Percentiles rank a stretch among this genome's conserved stretches.
Evolutionary conservation across 1,140 invertebrate species (phyloP).

Genomic region (Ephestia elutella): DNA sequence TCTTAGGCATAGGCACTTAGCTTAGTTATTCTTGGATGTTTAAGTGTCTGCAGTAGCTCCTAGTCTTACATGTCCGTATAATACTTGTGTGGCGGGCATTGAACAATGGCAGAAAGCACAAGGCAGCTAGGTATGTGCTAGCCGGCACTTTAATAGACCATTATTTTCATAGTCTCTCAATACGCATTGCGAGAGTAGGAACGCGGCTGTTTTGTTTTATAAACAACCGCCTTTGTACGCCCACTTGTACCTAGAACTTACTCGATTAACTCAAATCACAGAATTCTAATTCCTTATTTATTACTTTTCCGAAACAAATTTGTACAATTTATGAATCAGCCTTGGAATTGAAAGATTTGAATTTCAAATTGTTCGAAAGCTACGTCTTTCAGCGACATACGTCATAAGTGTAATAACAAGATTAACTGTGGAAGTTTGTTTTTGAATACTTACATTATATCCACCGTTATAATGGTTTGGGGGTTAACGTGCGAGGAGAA

Average conservation of each 20-base stretch:
- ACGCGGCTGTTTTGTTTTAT: conserved; percentile 55
- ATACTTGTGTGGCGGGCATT: conserved; percentile 5
- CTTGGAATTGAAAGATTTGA: conserved; percentile 24
- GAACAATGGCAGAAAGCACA: conserved; percentile 26
- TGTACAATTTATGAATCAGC: conserved; percentile 15
- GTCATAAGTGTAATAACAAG: conserved; percentile 5
- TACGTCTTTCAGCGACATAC: not conserved
- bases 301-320: conserved; percentile 20
- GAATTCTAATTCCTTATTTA: conserved; percentile 29
- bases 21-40: not conserved
- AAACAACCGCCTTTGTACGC: conserved; percentile 60
- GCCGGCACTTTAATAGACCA: conserved; percentile 31
- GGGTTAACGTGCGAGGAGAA: conserved; percentile 11
- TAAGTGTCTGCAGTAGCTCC: not conserved
- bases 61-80: not conserved
- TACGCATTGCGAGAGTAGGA: conserved; percentile 34
- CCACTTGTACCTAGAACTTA: conserved; percentile 32
- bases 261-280: conserved; percentile 35
- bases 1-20: not conserved
- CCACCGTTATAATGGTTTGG: not conserved
- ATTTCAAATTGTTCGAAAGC: conserved; percentile 24
- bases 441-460: not conserved
- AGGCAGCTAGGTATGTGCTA: conserved; percentile 23
- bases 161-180: conserved; percentile 40
- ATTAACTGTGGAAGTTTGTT: not conserved